Evolutionary conservation across 2,113 vertebrate genomes (phyloP), one percentile per base, ranked within the genome.

Genomic region (Chionomys nivalis): DNA sequence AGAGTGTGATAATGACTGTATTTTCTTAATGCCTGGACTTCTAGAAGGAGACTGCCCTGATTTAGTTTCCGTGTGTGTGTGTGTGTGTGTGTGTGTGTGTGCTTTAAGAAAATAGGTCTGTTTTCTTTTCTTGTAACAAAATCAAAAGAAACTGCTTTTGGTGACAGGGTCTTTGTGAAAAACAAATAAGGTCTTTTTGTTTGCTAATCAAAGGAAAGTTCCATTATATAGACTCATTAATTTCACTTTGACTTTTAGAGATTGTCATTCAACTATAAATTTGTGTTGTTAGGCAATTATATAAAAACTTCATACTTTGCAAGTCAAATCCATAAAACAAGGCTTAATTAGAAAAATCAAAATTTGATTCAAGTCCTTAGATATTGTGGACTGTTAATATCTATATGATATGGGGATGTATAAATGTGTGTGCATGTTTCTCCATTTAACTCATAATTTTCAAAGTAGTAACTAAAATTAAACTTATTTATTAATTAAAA

Each of bases 241-340:
- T 52, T 79, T 72, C 82, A 78, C 19, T 52, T 72, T 61, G 65
- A 87, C 44, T 79, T 75, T 78, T 73, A 87, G 66, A 91, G 42
- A 63, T 33, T 65, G 24, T 9, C 70, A 72, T 95, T 81, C 16
- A 73, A 87, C 31, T 42, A 52, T 79, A 36, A 63, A 79, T 91
- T 73, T 36, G 12, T 52, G 52, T 73, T 79, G 13, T 76, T 82
- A 39, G 42, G 63, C 44, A 92, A 42, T 49, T 26, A 75, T 44
- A 47, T 76, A 55, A 88, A 55, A 24, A 11, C 82, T 89, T 63
- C 33, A 4, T 36, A 11, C 2, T 4, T 78, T 79, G 31, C 47
- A 89, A 95, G 52, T 90, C 5, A 95, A 81, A 79, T 81, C 28
- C 47, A 75, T 73, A 82, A 92, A 91, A 36, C n/a, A 87, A 70